Evolutionary conservation across 2,797 vertebrate species (phyloP), one percentile per base, ranked within the genome.

Genomic region (Adrianichthys oophorus): DNA sequence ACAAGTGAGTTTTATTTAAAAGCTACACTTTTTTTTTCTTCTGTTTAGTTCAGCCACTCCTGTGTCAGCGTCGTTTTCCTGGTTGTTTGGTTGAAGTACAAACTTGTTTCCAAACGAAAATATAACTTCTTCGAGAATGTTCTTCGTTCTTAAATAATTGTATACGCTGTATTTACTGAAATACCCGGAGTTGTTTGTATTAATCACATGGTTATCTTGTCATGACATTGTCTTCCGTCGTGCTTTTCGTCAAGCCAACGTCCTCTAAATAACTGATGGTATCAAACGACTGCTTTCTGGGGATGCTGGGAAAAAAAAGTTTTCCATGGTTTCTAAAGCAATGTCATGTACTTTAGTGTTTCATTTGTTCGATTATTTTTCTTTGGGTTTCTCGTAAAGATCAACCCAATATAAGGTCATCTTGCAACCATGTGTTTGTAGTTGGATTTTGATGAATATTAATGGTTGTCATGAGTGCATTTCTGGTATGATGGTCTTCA

Each of bases 361-460:
- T 4, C 10, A 19, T 52, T 42, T 52, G 7, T 68, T 81, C 69
- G 61, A 59, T 60, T 55, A 29, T 48, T 50, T 89, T 72, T 73
- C 89, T 88, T 85, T 90, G n/a, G n/a, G 80, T 91, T 87, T 86
- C 17, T 37, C 55, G 62, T 62, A 32, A 53, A 68, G 64, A 62
- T 24, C 4, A 32, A 58, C 42, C 60, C 15, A 43, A 56, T 41
- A 64, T 51, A 5, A 65, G 49, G 24, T 24, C 40, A 14, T 4
- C 23, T 49, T 72, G 49, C 4, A 8, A 7, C 23, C 18, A 5
- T 45, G 3, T 26, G 13, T 45, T 45, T 63, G 61, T n/a, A 15
- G 2, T 40, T 49, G 18, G 46, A 1, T 15, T 56, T 2, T 3
- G 37, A 19, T 12, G 24, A 42, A 18, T 8, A 21, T 24, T 41